Conservation (phyloP, 2,113 vertebrate species). For the Cardinalis cardinalis region DNA sequence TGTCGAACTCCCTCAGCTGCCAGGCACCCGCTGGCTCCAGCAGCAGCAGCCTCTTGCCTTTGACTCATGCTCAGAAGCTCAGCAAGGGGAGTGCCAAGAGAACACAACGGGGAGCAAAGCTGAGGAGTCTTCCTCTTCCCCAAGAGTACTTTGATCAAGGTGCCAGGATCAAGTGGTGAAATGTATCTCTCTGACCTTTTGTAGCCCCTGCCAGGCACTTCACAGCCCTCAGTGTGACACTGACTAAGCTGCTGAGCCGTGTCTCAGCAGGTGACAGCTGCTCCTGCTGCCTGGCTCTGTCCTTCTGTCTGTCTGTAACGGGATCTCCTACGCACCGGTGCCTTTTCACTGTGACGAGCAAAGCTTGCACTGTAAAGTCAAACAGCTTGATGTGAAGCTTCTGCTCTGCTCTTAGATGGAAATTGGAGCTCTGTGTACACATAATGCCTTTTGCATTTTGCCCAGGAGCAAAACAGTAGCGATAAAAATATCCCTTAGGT, state of each 20-base stretch:
- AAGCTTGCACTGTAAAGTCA: background rate
- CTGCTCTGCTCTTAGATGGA: background rate
- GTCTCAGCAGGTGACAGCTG: conserved; percentile 15
- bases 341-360: background rate
- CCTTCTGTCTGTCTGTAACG: background rate
- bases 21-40: background rate
- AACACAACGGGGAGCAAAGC: background rate
- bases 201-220: conserved; percentile 2
- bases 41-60: background rate
- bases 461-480: background rate
- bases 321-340: background rate
- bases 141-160: background rate
- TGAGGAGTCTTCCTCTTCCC: background rate
- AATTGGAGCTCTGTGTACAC: background rate
- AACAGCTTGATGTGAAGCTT: background rate
- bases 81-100: background rate
- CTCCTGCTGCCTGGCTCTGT: conserved; percentile 15
- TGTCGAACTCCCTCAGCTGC: background rate
- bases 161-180: background rate
- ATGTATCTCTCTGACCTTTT: background rate
- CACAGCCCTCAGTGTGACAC: background rate
- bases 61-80: background rate
- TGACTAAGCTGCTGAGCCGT: accelerated
- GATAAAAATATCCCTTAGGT: conserved; percentile 25
- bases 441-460: conserved; percentile 7